Percentiles rank a stretch among this genome's conserved stretches.
phyloP scores from a whole-genome alignment of 1,140 invertebrate species.

The Brachionus asplanchnoidis region DNA sequence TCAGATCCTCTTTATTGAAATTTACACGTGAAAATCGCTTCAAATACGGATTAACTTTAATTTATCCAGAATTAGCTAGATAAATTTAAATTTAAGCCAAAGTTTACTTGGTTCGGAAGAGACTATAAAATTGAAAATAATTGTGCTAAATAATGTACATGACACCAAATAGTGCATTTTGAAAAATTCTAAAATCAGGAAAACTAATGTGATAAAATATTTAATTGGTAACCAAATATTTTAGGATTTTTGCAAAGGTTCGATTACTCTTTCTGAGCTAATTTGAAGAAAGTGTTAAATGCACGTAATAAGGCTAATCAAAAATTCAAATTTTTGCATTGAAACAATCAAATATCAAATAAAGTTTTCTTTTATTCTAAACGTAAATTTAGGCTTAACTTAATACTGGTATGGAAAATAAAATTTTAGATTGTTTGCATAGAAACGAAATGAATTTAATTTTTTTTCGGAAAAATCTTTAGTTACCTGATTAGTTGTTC shows the following conservation, averaged over 20 bases:
- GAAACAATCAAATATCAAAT: not conserved
- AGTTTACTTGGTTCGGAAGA: not conserved
- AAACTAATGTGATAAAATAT: not conserved
- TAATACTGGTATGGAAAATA: not conserved
- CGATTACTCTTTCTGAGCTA: not conserved
- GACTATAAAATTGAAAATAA: not conserved
- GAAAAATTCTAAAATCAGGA: not conserved
- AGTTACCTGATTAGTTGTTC: not conserved
- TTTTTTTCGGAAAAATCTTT: not conserved
- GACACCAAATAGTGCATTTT: not conserved
- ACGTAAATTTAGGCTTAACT: not conserved
- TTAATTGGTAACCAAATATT: not conserved
- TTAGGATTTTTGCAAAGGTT: not conserved
- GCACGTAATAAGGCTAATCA: not conserved
- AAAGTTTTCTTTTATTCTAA: not conserved
- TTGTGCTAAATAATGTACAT: not conserved
- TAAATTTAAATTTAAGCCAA: not conserved
- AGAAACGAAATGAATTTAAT: not conserved
- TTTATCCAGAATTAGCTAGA: not conserved
- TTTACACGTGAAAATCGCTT: constrained; percentile 15
- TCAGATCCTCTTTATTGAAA: constrained; percentile 1
- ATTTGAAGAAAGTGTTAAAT: not conserved
- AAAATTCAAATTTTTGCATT: not conserved
- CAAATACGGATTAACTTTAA: not conserved
- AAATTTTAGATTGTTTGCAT: constrained; percentile 4